Evolutionary conservation across 2,888 invertebrate species (phyloP).

Genomic region (Acanthosepion esculentum): DNA sequence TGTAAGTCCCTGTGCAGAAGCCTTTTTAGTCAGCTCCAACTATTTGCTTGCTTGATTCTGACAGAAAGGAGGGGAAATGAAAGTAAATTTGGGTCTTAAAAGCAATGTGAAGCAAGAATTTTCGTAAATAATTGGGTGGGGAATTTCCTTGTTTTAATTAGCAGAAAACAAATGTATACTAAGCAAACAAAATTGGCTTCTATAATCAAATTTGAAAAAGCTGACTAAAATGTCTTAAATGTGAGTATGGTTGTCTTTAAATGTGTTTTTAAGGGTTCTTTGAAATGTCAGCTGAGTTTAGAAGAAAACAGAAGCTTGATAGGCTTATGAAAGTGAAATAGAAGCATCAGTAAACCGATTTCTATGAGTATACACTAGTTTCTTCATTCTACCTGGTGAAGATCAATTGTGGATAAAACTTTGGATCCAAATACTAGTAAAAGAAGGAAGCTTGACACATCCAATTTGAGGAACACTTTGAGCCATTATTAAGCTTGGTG

Average conservation of each 20-base stretch:
- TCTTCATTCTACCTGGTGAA: background rate
- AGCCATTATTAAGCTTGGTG: background rate
- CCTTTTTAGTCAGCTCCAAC: slow-evolving; percentile 13
- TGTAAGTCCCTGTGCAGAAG: background rate
- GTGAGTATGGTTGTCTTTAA: background rate
- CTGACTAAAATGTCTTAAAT: background rate
- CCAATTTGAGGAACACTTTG: slow-evolving; percentile 5
- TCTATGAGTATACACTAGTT: background rate
- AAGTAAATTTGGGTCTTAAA: background rate
- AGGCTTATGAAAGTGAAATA: background rate
- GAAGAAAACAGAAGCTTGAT: background rate
- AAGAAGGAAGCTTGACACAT: background rate
- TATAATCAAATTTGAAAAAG: background rate
- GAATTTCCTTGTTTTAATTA: background rate
- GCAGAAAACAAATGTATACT: slow-evolving; percentile 1
- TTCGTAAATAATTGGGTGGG: background rate
- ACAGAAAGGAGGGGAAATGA: background rate
- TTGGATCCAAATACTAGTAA: background rate
- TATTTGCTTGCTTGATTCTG: background rate
- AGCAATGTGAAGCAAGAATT: background rate
- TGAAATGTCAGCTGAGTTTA: background rate
- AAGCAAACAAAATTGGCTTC: background rate
- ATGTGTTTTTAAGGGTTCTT: background rate
- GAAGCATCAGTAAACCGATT: background rate
- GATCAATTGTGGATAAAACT: background rate